Evolutionary conservation across 1,140 invertebrate species (phyloP).

Genomic region (Riptortus pedestris): DNA sequence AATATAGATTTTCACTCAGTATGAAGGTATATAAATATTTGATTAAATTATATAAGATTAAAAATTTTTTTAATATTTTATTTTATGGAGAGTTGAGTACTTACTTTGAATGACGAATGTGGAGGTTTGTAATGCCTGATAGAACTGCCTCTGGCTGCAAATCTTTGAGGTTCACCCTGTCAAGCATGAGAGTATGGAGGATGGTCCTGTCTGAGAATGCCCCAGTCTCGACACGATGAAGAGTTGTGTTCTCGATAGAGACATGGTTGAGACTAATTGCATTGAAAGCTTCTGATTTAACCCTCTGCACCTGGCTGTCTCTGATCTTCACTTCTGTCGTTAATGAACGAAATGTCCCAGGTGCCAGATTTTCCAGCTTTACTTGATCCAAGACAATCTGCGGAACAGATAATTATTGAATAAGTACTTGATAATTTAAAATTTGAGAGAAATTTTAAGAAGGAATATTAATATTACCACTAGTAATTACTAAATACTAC

Average conservation of each 20-base stretch:
- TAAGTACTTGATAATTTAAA: background rate
- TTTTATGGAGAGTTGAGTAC: background rate
- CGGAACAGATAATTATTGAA: slow-evolving; percentile 36
- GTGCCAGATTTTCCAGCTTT: slow-evolving; percentile 45
- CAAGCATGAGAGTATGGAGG: slow-evolving; percentile 49
- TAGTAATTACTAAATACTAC: too few species aligned
- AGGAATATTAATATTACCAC: background rate
- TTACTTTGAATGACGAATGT: slow-evolving; percentile 43
- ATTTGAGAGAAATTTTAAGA: background rate
- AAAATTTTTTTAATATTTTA: background rate
- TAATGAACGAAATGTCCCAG: slow-evolving; percentile 50
- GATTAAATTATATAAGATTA: too few species aligned
- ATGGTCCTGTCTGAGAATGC: slow-evolving; percentile 53
- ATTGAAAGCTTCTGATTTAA: slow-evolving; percentile 51
- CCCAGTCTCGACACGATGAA: slow-evolving; percentile 46
- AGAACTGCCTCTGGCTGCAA: slow-evolving; percentile 49
- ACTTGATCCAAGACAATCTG: slow-evolving; percentile 56
- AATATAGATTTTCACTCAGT: too few species aligned
- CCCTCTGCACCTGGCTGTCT: slow-evolving; percentile 43
- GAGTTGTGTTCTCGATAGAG: slow-evolving; percentile 48
- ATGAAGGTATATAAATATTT: too few species aligned
- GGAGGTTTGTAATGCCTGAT: slow-evolving; percentile 51
- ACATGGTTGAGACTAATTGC: slow-evolving; percentile 51
- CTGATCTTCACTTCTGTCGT: slow-evolving; percentile 49
- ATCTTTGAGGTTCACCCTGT: slow-evolving; percentile 45